A percentile compares a stretch with the other conserved stretches of the same genome.
phyloP scores from a whole-genome alignment of 2,888 invertebrate genomes.

The Oeneis ivallda region DNA sequence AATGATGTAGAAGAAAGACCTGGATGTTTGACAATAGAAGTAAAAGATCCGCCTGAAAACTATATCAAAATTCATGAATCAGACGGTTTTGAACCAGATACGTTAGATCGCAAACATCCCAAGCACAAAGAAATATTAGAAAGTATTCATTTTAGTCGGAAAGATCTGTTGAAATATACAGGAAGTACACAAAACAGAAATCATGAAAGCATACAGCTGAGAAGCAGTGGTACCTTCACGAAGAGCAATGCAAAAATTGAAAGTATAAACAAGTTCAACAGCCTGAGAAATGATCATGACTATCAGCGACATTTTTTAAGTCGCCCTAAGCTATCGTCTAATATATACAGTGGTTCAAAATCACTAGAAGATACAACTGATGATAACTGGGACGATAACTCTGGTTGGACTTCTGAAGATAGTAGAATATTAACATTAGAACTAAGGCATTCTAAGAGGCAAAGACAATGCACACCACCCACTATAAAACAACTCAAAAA shows the following conservation, averaged over 20 bases:
- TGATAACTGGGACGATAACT: slow-evolving; percentile 60
- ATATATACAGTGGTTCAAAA: slow-evolving; percentile 59
- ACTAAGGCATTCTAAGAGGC: slow-evolving; percentile 87
- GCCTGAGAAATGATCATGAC: slow-evolving; percentile 88
- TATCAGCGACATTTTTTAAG: slow-evolving; percentile 78
- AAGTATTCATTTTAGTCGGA: slow-evolving; percentile 62
- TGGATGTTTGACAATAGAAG: slow-evolving; percentile 91
- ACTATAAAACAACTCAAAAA: slow-evolving; percentile 71
- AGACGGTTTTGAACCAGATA: slow-evolving; percentile 92
- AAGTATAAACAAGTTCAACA: slow-evolving; percentile 81
- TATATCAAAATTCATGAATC: slow-evolving; percentile 89
- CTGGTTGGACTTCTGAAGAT: slow-evolving; percentile 75
- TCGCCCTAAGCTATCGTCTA: slow-evolving; percentile 61
- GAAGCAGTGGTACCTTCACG: slow-evolving; percentile 87
- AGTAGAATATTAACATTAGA: slow-evolving; percentile 87
- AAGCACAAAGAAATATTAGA: slow-evolving; percentile 64
- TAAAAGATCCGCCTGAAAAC: slow-evolving; percentile 90
- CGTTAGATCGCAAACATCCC: slow-evolving; percentile 88
- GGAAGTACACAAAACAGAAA: slow-evolving; percentile 50
- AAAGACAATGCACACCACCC: slow-evolving; percentile 82
- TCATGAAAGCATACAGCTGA: slow-evolving; percentile 82
- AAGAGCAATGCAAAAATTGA: slow-evolving; percentile 69
- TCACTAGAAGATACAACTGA: slow-evolving; percentile 56
- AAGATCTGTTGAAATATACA: slow-evolving; percentile 59
- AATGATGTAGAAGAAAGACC: slow-evolving; percentile 83